These are phyloP conservation scores for Catotricha subobsoleta DNA, from an alignment of 2,888 invertebrate genomes.

Conservation along the genomic window DNA sequence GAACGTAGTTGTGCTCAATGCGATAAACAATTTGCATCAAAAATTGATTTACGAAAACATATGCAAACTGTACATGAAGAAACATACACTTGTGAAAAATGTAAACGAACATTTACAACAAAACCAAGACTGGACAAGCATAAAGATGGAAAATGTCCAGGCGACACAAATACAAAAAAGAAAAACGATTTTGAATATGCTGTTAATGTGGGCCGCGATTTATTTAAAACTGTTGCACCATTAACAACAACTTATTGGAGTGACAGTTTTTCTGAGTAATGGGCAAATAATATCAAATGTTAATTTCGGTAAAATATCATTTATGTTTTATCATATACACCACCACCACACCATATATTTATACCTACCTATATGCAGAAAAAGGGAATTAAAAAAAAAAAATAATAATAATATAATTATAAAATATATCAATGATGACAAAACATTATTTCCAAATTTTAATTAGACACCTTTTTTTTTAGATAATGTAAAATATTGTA, in stretches of 20 bases:
- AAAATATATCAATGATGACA: background rate
- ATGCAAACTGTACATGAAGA: constrained; percentile 22
- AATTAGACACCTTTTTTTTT: no score
- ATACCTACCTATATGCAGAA: background rate
- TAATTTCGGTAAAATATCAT: constrained; percentile 1
- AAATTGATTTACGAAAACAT: constrained; percentile 23
- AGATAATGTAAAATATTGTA: no score
- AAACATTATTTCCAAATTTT: background rate
- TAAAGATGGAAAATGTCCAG: constrained; percentile 14
- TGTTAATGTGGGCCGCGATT: constrained; percentile 23
- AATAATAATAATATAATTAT: background rate
- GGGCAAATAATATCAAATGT: background rate
- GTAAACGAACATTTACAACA: constrained; percentile 23
- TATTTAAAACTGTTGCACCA: constrained; percentile 31
- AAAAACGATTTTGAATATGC: constrained; percentile 14
- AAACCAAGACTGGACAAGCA: constrained; percentile 22
- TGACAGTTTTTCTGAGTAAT: constrained; percentile 31
- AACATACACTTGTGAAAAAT: constrained; percentile 23
- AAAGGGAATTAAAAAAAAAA: background rate
- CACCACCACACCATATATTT: background rate
- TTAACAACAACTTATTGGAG: constrained; percentile 32
- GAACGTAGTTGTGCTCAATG: constrained; percentile 18
- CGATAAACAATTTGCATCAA: constrained; percentile 19
- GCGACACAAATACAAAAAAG: constrained; percentile 8
- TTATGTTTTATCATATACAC: background rate